Base-by-base conservation (phyloP, 2,888 invertebrate species). In the Pegoplata infirma region DNA sequence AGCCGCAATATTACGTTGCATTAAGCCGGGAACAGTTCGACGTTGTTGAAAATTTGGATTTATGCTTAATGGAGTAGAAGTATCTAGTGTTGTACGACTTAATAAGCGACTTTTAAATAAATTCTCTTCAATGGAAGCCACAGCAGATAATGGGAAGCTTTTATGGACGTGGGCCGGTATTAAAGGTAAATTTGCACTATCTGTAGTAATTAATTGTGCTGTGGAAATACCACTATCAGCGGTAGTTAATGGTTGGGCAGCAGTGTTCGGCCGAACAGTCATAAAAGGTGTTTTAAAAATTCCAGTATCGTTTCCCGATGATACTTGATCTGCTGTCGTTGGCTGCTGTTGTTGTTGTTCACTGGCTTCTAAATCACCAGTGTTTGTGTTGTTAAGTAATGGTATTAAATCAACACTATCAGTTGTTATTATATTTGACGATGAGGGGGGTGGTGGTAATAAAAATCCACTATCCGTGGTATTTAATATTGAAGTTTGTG, bases 41-140 rank as follows among this genome's bases (percentile, higher is more conserved):
- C 32, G 36, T 7, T 47, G 66, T 25, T 36, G 36, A 1, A 36
- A 36, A 36, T 12, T 36, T 25, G n/a, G 0, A 0, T 46, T 36
- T 12, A 17, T 25, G n/a, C 55, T 47, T 7, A 68, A n/a, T 0
- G 77, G 73, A 12, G 73, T 73, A 4, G 73, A 73, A 2, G 56
- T 32, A 58, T 73, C 56, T n/a, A 32, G 3, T 1, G 4, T n/a
- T n/a, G n/a, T 19, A 25, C 73, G 71, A 17, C 10, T 40, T 23
- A 17, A 23, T 3, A 77, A 53, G 16, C 40, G 14, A n/a, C 21
- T 64, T 58, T 63, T 51, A 58, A 73, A 68, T 36, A 7, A 1
- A 0, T 46, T 17, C 17, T 64, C 77, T 10, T 68, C 68, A 8
- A 47, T 28, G 23, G 14, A 5, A 40, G 36, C n/a, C 28, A 51